phyloP scores from a whole-genome alignment of 2,797 vertebrate genomes.

The Loriculus beryllinus region DNA sequence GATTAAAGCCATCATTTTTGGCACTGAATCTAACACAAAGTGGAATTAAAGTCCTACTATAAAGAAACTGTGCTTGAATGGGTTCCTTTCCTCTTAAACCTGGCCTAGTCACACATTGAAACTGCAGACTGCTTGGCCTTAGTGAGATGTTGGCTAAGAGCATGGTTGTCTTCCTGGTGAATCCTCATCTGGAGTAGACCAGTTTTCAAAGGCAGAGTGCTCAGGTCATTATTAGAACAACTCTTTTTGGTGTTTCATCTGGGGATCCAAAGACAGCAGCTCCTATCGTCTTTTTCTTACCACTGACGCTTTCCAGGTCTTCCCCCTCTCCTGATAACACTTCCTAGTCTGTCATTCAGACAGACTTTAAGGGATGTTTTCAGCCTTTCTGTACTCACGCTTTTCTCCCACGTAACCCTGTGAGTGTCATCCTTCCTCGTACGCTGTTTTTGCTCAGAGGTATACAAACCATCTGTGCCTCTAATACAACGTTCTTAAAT shows the following conservation, averaged over 20 bases:
- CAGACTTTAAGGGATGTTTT: constrained; percentile 57
- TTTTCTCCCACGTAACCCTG: constrained; percentile 70
- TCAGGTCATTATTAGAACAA: background rate
- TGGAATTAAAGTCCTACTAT: background rate
- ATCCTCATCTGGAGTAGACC: background rate
- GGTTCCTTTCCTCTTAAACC: background rate
- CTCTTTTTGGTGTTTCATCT: background rate
- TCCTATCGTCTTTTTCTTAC: background rate
- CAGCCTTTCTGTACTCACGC: constrained; percentile 59
- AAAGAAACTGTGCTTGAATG: background rate
- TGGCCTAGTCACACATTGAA: background rate
- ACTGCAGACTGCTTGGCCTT: background rate
- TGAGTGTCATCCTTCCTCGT: constrained; percentile 69
- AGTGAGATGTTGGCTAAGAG: background rate
- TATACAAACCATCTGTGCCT: constrained; percentile 80
- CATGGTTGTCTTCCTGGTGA: background rate
- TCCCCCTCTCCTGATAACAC: background rate
- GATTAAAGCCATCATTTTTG: background rate
- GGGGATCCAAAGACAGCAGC: background rate
- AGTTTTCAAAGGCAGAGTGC: background rate
- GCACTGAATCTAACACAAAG: background rate
- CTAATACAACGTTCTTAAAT: constrained; percentile 77
- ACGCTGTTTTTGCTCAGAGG: constrained; percentile 73
- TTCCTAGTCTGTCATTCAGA: constrained; percentile 6
- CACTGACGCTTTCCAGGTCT: background rate